phyloP scores from a whole-genome alignment of 92 coral and sea anemone genomes.

The Bergia sp. region DNA sequence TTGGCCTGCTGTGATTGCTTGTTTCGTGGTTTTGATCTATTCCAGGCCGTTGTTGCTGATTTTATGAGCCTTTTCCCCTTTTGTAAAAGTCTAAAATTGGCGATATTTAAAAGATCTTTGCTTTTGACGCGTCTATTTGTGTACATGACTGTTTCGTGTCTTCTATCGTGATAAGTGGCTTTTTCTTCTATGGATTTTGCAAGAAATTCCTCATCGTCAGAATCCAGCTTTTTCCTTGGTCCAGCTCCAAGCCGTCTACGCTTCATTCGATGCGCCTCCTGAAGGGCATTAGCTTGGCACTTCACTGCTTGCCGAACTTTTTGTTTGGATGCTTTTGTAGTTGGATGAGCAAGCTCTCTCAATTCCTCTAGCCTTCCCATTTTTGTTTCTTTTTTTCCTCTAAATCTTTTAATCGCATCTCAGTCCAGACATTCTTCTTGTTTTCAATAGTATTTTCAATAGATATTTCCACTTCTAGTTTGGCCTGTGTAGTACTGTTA shows the following conservation, averaged over 20 bases:
- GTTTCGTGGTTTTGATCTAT: slow-evolving; percentile 60
- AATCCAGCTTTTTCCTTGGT: slow-evolving; percentile 25
- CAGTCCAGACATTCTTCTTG: slow-evolving; percentile 12
- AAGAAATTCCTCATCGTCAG: slow-evolving; percentile 47
- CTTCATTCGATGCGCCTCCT: slow-evolving; percentile 27
- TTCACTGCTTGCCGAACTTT: slow-evolving; percentile 43
- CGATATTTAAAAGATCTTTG: slow-evolving; percentile 48
- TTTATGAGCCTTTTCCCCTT: slow-evolving; percentile 48
- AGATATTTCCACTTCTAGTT: slow-evolving; percentile 2
- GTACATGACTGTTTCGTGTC: slow-evolving; percentile 44
- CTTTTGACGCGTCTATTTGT: slow-evolving; percentile 53
- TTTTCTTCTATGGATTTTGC: slow-evolving; percentile 59
- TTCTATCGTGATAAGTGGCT: slow-evolving; percentile 51
- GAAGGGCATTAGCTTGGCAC: slow-evolving; percentile 33
- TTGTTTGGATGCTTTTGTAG: slow-evolving; percentile 29
- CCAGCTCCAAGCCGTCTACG: slow-evolving; percentile 27
- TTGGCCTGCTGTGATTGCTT: slow-evolving; percentile 46
- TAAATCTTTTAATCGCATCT: slow-evolving; percentile 10
- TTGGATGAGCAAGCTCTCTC: slow-evolving; percentile 13
- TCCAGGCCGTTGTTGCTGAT: slow-evolving; percentile 66
- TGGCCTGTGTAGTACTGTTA: slow-evolving; percentile 3
- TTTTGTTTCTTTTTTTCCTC: slow-evolving; percentile 30
- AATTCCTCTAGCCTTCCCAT: slow-evolving; percentile 7
- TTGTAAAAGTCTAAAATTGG: slow-evolving; percentile 47
- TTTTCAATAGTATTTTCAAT: background rate